Percentiles rank a stretch among this genome's conserved stretches.
phyloP scores from a whole-genome alignment of 30 jellyfish, hydroid and myxozoan genomes.

The Hydractinia echinata region DNA sequence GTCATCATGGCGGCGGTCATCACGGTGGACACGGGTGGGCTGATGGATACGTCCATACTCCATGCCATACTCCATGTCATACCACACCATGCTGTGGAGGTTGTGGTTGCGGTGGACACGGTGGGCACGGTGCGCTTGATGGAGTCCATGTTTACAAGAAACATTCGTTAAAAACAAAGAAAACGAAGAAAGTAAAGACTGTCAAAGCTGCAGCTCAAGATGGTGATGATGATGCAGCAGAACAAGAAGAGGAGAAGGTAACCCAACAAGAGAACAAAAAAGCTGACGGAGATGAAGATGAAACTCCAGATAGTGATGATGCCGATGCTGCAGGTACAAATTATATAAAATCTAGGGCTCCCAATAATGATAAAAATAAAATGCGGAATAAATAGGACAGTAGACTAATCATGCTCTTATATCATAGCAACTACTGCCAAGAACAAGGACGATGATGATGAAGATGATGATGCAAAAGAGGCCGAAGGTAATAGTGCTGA shows the following conservation, averaged over 20 bases:
- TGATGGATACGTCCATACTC: constrained; percentile 11
- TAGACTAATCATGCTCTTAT: too few species aligned
- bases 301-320: not conserved
- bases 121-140: constrained; percentile 27
- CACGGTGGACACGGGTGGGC: constrained; percentile 10
- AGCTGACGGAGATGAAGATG: constrained; percentile 1
- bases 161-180: constrained; percentile 10
- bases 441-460: too few species aligned
- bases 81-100: not conserved
- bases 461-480: too few species aligned
- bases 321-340: not conserved
- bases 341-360: too few species aligned
- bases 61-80: constrained; percentile 22
- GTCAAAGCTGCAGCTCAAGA: constrained; percentile 10
- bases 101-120: constrained; percentile 5
- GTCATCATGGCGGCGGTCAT: constrained; percentile 49
- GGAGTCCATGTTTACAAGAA: constrained; percentile 31
- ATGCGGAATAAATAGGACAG: too few species aligned
- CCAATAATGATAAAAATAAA: too few species aligned
- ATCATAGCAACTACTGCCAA: too few species aligned
- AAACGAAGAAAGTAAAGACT: constrained; percentile 15
- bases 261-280: constrained; percentile 8
- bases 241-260: constrained; percentile 15
- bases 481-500: too few species aligned
- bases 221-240: constrained; percentile 34